Base-by-base conservation (phyloP, 2,113 vertebrate genomes). In the Beaufortia kweichowensis region DNA sequence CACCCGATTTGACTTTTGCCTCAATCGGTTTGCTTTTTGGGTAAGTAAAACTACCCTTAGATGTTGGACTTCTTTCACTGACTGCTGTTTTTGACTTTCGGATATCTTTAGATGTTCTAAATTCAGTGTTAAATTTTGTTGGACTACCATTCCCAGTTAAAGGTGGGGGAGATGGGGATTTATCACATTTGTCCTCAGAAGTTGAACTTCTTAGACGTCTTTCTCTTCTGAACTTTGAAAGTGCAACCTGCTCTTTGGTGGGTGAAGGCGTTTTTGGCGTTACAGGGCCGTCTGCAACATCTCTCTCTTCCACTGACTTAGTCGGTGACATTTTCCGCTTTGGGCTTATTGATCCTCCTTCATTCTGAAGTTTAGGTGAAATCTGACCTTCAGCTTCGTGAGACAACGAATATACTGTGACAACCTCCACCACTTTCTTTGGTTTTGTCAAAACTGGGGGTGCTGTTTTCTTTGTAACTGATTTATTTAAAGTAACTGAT, bases 381-480 rank as follows among this genome's bases (percentile, higher is more conserved):
- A 63, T 59, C 55, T 84, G 6, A 46, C 8, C n/a, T 63, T 63
- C 68, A 12, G 8, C 21, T 46, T 77, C 57, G 17, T 56, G 61
- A 7, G 65, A 39, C 19, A 77, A 15, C 50, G 56, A 50, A 76
- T 39, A 57, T 17, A 71, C 69, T 23, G 33, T 61, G 14, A 61
- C 35, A 61, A 21, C 71, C 50, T 88, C 85, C 24, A 77, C 9
- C 17, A 82, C 76, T 21, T 78, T 78, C 17, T 82, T 82, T 21
- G 85, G 83, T 83, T 90, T 91, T 17, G 80, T 48, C 2, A 83
- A 84, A 62, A 71, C 11, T 8, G 89, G 89, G 61, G 81, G 84
- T 48, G 78, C 11, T 7, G 81, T 67, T 78, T 85, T 89, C 83
- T 90, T 90, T 31, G 89, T 88, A 10, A 0, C 50, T 31, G 3